A percentile compares a stretch with the other conserved stretches of the same genome.
Evolutionary conservation across 2,797 vertebrate genomes (phyloP).

Genomic region (Takifugu ocellatus): DNA sequence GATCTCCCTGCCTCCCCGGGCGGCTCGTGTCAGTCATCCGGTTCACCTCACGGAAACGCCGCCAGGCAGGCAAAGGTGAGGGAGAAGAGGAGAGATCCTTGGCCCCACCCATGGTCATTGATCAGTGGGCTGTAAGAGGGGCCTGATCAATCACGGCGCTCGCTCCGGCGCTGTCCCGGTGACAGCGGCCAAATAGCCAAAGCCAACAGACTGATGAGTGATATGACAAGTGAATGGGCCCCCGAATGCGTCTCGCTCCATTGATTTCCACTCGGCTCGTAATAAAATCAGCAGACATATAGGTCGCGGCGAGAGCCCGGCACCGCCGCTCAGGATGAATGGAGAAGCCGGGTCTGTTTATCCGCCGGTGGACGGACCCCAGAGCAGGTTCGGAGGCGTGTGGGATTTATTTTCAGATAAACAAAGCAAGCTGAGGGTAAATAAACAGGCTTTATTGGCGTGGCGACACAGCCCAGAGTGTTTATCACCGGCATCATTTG

Average conservation of each 20-base stretch:
- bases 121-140: constrained; percentile 84
- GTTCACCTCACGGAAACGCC: constrained; percentile 46
- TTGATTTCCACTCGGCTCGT: constrained; percentile 96
- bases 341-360: constrained; percentile 51
- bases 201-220: constrained; percentile 92
- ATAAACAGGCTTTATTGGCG: constrained; percentile 16
- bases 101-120: constrained; percentile 78
- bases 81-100: constrained; percentile 53
- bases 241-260: constrained; percentile 89
- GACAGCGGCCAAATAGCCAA: constrained; percentile 86
- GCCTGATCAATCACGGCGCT: constrained; percentile 89
- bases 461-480: constrained; percentile 43
- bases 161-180: constrained; percentile 82
- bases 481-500: constrained; percentile 62
- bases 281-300: constrained; percentile 96
- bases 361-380: constrained; percentile 38
- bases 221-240: constrained; percentile 92
- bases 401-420: constrained; percentile 32
- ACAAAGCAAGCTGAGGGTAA: constrained; percentile 43
- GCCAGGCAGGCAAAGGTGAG: constrained; percentile 24
- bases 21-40: constrained; percentile 71
- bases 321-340: constrained; percentile 71
- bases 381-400: constrained; percentile 31
- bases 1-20: constrained; percentile 67
- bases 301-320: constrained; percentile 69